Evolutionary conservation across 1,140 invertebrate genomes (phyloP), one percentile per base, ranked within the genome.

Genomic region (Nixonia krombeini): DNA sequence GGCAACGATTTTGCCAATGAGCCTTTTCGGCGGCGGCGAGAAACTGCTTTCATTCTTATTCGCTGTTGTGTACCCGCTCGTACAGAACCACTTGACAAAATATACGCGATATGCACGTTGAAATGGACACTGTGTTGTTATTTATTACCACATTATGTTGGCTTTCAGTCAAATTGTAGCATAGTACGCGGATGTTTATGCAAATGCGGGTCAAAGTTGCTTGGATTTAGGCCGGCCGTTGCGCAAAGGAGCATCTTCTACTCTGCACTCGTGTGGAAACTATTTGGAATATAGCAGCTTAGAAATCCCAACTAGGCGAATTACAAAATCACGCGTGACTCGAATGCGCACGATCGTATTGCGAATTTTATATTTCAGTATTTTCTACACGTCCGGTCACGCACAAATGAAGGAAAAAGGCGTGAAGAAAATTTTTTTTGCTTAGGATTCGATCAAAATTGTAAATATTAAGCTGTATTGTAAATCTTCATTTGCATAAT

Each of bases 271-370:
- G 15, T 9, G 12, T 40, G 23, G 21, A 41, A 47, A 61, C 35
- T 56, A 56, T 64, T 64, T 38, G 46, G 40, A 38, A 56, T 46
- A 57, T 38, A 46, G 41, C 2, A 10, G 26, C 64, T 52, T 68
- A 62, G 65, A 68, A 68, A 68, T 62, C 53, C 57, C 38, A 45
- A 42, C 52, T 52, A 62, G 62, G 52, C 57, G 65, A 62, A 68
- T 68, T 62, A 68, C 65, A 62, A 69, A 58, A 63, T 63, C 53
- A 31, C 51, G 41, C 66, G 66, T 63, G 66, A 69, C 66, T 42
- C 41, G 55, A 63, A 63, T 69, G 53, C 12, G 10, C 31, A 68
- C 58, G 57, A 68, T 50, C 47, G 51, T 57, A 55, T 68, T 68
- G 42, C 53, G 58, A 62, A 37, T 61, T 25, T 15, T 13, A 15